Conservation (phyloP, 2,888 invertebrate genomes). For the Pelosia muscerda region DNA sequence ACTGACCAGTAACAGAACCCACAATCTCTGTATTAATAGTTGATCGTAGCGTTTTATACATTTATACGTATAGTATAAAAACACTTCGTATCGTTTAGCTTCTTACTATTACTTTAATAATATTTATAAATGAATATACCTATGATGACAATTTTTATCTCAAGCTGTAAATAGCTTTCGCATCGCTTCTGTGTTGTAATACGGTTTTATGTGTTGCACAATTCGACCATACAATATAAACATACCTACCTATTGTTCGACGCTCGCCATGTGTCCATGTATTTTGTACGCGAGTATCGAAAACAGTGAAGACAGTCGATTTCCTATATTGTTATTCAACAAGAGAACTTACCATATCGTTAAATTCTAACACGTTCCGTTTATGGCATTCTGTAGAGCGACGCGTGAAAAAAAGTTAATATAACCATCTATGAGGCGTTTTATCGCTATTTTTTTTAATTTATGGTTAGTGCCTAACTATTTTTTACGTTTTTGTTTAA, state of each 20-base stretch:
- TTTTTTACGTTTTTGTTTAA: not conserved
- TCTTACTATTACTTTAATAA: too few species aligned
- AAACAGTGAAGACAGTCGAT: conserved; percentile 37
- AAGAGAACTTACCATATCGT: conserved; percentile 32
- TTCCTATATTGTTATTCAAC: conserved; percentile 47
- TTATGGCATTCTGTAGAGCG: conserved; percentile 26
- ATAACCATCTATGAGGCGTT: not conserved
- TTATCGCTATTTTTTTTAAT: not conserved
- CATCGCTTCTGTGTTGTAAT: not conserved
- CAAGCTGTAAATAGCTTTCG: not conserved
- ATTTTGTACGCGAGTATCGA: conserved; percentile 31
- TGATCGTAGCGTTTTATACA: too few species aligned
- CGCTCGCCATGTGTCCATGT: conserved; percentile 5
- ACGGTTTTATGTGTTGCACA: conserved; percentile 29
- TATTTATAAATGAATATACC: too few species aligned
- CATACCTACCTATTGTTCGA: conserved; percentile 31
- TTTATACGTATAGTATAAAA: too few species aligned
- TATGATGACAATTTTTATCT: too few species aligned
- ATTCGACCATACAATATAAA: conserved; percentile 29
- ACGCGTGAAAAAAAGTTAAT: not conserved
- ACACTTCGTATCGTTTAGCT: too few species aligned
- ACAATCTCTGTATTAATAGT: too few species aligned
- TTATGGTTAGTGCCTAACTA: not conserved
- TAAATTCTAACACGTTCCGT: conserved; percentile 42
- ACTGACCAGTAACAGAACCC: too few species aligned